Base-by-base conservation (phyloP, 2,113 vertebrate species). In the Galemys pyrenaicus region DNA sequence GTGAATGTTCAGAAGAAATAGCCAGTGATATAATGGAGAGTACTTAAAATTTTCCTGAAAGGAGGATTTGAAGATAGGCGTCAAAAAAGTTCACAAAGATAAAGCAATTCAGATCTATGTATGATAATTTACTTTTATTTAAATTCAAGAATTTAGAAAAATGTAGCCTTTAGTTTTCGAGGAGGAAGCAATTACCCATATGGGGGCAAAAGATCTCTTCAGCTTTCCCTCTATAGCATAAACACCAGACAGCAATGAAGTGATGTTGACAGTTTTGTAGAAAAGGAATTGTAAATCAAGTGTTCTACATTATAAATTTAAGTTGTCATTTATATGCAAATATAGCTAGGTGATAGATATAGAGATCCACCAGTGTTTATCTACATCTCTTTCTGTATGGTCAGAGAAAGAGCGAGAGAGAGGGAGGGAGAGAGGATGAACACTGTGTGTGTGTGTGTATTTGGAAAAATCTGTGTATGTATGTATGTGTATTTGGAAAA, bases 131-230 rank as follows among this genome's bases (percentile, higher is more conserved):
- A 15, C 65, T 78, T 84, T 92, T 85, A 46, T 94, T 89, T 41
- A 90, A 73, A 77, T 89, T 81, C 6, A 81, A 92, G 20, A 56
- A 84, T 41, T 16, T 17, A 79, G 62, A 95, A 82, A 71, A 73
- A 68, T 39, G 0, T 85, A 81, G 37, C 4, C 12, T 80, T 58
- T 56, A 35, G 24, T 46, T 89, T 54, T 84, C 32, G 74, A 90
- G 64, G 39, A 1, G 19, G 11, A 10, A 15, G 37, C 64, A 17
- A 16, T 56, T 79, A n/a, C 58, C 7, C 79, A 24, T 3, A 49
- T 17, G 56, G n/a, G 17, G 35, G 65, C 70, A 28, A 81, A 28
- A 24, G 0, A 1, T 54, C 0, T 67, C 15, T 51, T 56, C 77
- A 26, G 51, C 56, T 78, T 92, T 92, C 74, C 30, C 5, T 30